A percentile compares a stretch with the other conserved stretches of the same genome.
phyloP scores from a whole-genome alignment of 1,140 invertebrate genomes.

The Mycetomoellerius zeteki region DNA sequence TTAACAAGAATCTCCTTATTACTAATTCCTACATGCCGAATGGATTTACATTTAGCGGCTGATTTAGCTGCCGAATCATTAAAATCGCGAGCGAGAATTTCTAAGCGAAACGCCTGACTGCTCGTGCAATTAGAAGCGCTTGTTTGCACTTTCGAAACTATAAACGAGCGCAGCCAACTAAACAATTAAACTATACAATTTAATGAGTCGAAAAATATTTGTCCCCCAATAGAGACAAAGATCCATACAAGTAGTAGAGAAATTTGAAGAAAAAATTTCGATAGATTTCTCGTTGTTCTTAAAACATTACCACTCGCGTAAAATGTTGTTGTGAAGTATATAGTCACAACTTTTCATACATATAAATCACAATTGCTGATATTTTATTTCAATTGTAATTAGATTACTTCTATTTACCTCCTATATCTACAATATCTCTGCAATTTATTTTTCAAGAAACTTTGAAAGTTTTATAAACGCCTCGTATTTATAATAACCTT shows the following conservation, averaged over 20 bases:
- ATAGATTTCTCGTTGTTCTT: background rate
- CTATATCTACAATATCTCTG: background rate
- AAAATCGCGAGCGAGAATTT: constrained; percentile 1
- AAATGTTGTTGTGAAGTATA: too few relatives aligned
- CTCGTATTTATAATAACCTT: background rate
- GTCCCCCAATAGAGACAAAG: background rate
- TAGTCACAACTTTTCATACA: background rate
- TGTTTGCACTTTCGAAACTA: constrained; percentile 51
- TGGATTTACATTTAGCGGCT: constrained; percentile 22
- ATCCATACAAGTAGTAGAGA: background rate
- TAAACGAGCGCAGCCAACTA: constrained; percentile 23
- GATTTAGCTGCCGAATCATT: constrained; percentile 35
- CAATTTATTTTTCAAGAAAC: background rate
- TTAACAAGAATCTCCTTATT: constrained; percentile 35
- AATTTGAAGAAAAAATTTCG: background rate
- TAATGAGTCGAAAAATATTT: constrained; percentile 18
- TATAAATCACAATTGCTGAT: background rate
- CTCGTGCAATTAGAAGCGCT: background rate
- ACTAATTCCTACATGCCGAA: constrained; percentile 4
- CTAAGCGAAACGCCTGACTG: constrained; percentile 21
- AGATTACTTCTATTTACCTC: background rate
- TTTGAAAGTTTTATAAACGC: background rate
- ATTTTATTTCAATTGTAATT: background rate
- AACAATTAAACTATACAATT: constrained; percentile 33
- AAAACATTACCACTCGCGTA: background rate